Percentiles rank a stretch among this genome's conserved stretches.
These are phyloP conservation scores for Chymomyza fuscimana DNA, from an alignment of 2,888 invertebrate genomes.

Conservation along the genomic window DNA sequence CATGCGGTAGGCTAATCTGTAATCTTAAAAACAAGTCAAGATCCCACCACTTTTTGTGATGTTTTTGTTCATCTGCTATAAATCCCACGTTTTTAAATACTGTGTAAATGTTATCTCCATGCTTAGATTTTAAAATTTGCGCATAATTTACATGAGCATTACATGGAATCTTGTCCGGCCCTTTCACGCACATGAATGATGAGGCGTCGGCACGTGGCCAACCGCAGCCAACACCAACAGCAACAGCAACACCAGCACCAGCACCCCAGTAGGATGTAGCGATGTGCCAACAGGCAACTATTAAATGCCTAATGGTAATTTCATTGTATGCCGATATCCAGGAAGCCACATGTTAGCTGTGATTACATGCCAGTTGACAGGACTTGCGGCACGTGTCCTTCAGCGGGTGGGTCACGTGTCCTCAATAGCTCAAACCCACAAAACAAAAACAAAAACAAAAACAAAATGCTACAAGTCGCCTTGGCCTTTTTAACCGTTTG, in stretches of 20 bases:
- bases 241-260: conserved; percentile 5
- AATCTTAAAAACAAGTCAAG: not conserved
- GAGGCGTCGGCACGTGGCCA: conserved; percentile 70
- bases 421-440: conserved; percentile 39
- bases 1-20: not conserved
- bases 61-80: conserved; percentile 32
- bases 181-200: conserved; percentile 59
- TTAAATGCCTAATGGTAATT: conserved; percentile 76
- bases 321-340: conserved; percentile 60
- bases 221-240: conserved; percentile 47
- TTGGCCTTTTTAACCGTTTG: conserved; percentile 4
- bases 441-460: conserved; percentile 46
- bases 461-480: conserved; percentile 50
- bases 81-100: conserved; percentile 69
- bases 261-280: conserved; percentile 21
- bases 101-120: conserved; percentile 67
- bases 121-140: conserved; percentile 69
- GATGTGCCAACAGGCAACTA: conserved; percentile 73
- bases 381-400: conserved; percentile 27
- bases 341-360: conserved; percentile 57
- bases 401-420: conserved; percentile 69
- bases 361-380: conserved; percentile 73
- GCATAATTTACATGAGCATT: conserved; percentile 73
- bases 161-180: conserved; percentile 18
- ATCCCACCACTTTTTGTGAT: not conserved